Conservation (phyloP, 1,140 invertebrate species). For the Diploscapter pachys region DNA sequence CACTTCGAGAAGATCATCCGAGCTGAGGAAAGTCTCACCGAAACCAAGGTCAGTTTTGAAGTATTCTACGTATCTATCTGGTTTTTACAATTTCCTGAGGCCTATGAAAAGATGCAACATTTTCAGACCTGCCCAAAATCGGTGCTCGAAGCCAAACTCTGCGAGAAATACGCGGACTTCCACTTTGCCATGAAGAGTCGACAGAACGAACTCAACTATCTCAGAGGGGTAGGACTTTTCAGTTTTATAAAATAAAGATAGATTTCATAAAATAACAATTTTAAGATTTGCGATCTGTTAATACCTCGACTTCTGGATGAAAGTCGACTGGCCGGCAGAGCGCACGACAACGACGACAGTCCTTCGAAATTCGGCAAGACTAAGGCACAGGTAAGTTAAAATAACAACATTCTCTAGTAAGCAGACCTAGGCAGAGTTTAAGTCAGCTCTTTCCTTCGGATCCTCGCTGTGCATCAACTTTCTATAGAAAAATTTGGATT, state of each 20-base stretch:
- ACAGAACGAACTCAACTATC: slow-evolving; percentile 16
- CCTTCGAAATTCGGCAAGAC: no score
- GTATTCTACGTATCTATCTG: background rate
- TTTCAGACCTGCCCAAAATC: slow-evolving; percentile 10
- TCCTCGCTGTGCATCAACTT: no score
- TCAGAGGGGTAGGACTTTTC: slow-evolving; percentile 2
- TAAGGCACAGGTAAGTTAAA: no score
- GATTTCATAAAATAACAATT: no score
- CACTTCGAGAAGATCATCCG: slow-evolving; percentile 14
- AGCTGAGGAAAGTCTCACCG: no score
- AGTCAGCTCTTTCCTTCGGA: no score
- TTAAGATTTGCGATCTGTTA: slow-evolving; percentile 22
- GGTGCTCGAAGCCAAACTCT: slow-evolving; percentile 17
- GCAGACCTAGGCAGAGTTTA: no score
- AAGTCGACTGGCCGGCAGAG: slow-evolving; percentile 22
- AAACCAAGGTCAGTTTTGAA: background rate
- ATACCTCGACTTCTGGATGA: slow-evolving; percentile 29
- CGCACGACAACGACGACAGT: slow-evolving; percentile 24
- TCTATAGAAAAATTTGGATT: no score
- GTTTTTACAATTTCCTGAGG: background rate
- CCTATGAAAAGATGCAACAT: background rate
- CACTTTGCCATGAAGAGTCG: slow-evolving; percentile 18
- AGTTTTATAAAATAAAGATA: background rate
- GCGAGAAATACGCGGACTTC: slow-evolving; percentile 19
- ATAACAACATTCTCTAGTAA: no score